Percentiles rank a stretch among this genome's conserved stretches.
Conservation (phyloP, 2,888 invertebrate genomes). For the Drosophila hamatofila region DNA sequence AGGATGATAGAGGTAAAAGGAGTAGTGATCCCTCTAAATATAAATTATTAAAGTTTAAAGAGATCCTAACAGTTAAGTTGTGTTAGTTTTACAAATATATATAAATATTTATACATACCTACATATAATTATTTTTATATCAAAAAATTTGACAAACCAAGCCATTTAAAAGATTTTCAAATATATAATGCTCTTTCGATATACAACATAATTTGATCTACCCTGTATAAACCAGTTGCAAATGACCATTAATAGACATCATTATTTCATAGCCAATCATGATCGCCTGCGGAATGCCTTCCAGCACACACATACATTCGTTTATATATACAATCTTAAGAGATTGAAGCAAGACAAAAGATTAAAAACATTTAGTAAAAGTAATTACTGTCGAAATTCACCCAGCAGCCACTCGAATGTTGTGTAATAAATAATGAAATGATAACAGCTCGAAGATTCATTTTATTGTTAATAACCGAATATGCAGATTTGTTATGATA, state of each 20-base stretch:
- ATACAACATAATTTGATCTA: background rate
- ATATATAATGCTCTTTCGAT: background rate
- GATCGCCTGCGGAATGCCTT: constrained; percentile 50
- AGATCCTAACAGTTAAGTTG: background rate
- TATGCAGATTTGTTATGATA: background rate
- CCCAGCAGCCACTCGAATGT: constrained; percentile 33
- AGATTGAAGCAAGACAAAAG: constrained; percentile 13
- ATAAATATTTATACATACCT: background rate
- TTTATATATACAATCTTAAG: background rate
- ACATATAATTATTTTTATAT: background rate
- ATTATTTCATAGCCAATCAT: constrained; percentile 52
- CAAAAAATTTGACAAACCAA: background rate
- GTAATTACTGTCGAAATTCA: constrained; percentile 64
- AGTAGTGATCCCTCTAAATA: background rate
- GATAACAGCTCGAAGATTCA: constrained; percentile 34
- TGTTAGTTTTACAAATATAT: background rate
- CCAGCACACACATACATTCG: background rate
- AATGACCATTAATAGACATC: constrained; percentile 35
- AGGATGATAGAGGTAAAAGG: background rate
- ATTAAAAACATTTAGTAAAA: constrained; percentile 60
- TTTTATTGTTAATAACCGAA: constrained; percentile 17
- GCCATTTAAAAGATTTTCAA: background rate
- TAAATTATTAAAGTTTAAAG: background rate
- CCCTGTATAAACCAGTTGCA: constrained; percentile 4
- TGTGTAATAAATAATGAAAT: constrained; percentile 66